phyloP scores from a whole-genome alignment of 2,113 vertebrate species.

The Oreocharis arfaki region DNA sequence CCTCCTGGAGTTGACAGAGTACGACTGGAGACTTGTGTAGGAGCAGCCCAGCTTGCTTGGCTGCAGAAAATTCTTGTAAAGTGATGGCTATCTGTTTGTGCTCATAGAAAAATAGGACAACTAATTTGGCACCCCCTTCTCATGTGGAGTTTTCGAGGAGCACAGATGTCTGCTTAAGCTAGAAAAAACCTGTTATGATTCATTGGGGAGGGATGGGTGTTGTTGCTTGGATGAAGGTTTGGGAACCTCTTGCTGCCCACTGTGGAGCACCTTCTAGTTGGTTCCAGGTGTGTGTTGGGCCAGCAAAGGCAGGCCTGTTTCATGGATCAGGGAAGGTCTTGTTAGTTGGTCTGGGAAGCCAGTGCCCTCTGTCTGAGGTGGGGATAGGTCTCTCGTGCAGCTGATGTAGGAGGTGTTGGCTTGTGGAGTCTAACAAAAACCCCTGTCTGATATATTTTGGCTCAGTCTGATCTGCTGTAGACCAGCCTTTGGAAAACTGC shows the following conservation, averaged over 20 bases:
- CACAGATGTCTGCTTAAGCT: constrained; percentile 10
- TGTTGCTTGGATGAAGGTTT: background rate
- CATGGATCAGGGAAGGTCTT: background rate
- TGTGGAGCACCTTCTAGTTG: background rate
- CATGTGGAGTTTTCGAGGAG: background rate
- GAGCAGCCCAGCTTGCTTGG: background rate
- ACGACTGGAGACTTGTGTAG: background rate
- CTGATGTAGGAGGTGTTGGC: background rate
- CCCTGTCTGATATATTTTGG: background rate
- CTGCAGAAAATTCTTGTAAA: background rate
- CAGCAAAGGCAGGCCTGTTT: background rate
- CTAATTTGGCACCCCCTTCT: background rate
- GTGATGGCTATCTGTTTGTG: background rate
- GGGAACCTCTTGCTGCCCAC: background rate
- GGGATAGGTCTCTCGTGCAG: background rate
- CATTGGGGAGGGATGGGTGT: background rate
- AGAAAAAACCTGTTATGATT: background rate
- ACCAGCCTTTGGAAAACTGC: background rate
- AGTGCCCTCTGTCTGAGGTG: background rate
- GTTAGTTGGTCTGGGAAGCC: background rate
- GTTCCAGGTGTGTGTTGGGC: background rate
- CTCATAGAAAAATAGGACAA: background rate
- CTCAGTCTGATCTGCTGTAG: background rate
- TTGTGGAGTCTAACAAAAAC: background rate
- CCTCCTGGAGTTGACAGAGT: background rate